Evolutionary conservation across 2,797 vertebrate species (phyloP), one percentile per base, ranked within the genome.

Genomic region (Micropoecilia bifurca): DNA sequence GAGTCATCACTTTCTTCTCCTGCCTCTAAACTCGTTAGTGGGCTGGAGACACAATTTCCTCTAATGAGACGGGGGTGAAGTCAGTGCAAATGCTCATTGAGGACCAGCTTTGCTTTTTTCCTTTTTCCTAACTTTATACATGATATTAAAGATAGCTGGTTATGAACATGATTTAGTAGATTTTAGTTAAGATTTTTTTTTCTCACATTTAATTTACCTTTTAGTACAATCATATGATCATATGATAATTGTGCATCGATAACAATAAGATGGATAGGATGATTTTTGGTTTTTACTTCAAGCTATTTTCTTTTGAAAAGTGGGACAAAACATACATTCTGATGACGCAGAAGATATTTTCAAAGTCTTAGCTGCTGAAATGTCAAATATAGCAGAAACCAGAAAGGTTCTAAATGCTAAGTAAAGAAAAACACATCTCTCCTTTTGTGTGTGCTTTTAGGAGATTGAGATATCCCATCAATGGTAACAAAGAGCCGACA

Each of bases 31-130:
- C 76, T 80, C 78, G 75, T 86, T 79, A 85, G 76, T 78, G 77
- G 36, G 83, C 77, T 69, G 69, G 73, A 77, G 75, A 77, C 66
- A 57, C 47, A 28, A n/a, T 90, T 87, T 83, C 76, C 78, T 74
- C 83, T 28, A 86, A 90, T 80, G 72, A 87, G 53, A 75, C 50
- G 72, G 66, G 25, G 28, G 43, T 14, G 30, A 74, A 85, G 82
- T 86, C 13, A 84, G 73, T 0, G 2, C 33, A 47, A 78, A 46
- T 6, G 63, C 76, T 85, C 81, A 45, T 46, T 74, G 61, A 81
- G 77, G 82, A 74, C 12, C 45, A n/a, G 25, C 14, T 47, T 71
- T 53, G 45, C 46, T 20, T 68, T 81, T 78, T 20, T 68, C 80
- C 77, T 28, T 14, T 14, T 13, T 0, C 16, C 47, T 2, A 53